Conservation (phyloP, 30 jellyfish, hydroid and myxozoan genomes). For the Aurelia aurita region DNA sequence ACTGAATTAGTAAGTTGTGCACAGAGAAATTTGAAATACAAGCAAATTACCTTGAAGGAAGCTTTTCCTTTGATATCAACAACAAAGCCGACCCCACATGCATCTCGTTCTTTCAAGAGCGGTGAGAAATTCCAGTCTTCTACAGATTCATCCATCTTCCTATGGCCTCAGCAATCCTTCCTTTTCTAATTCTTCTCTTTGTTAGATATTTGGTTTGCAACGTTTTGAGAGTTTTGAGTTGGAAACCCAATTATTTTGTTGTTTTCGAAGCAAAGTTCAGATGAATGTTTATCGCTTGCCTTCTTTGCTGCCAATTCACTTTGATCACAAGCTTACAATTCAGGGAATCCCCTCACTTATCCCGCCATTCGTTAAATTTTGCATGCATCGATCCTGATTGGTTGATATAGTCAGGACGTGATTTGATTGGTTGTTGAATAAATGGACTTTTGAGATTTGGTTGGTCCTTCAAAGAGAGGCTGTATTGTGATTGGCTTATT, state of each 20-base stretch:
- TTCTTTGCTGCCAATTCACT: neutral
- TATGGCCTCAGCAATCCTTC: too few species aligned
- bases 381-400: neutral
- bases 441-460: too few species aligned
- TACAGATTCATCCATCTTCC: slow-evolving; percentile 32
- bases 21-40: too few species aligned
- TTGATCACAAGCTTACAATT: slow-evolving; percentile 1
- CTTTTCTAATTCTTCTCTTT: too few species aligned
- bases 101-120: slow-evolving; percentile 74
- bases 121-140: slow-evolving; percentile 29
- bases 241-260: too few species aligned
- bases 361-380: slow-evolving; percentile 39
- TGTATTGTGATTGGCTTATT: too few species aligned
- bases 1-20: too few species aligned
- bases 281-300: too few species aligned
- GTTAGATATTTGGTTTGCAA: too few species aligned
- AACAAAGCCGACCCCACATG: slow-evolving; percentile 96
- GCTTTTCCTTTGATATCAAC: slow-evolving; percentile 85
- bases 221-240: too few species aligned
- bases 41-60: slow-evolving; percentile 62
- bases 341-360: slow-evolving; percentile 37
- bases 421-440: slow-evolving; percentile 3
- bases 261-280: too few species aligned
- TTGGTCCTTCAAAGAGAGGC: too few species aligned
- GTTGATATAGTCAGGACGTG: neutral